Base-by-base conservation (phyloP, 2,113 vertebrate genomes). In the Pagrus major region DNA sequence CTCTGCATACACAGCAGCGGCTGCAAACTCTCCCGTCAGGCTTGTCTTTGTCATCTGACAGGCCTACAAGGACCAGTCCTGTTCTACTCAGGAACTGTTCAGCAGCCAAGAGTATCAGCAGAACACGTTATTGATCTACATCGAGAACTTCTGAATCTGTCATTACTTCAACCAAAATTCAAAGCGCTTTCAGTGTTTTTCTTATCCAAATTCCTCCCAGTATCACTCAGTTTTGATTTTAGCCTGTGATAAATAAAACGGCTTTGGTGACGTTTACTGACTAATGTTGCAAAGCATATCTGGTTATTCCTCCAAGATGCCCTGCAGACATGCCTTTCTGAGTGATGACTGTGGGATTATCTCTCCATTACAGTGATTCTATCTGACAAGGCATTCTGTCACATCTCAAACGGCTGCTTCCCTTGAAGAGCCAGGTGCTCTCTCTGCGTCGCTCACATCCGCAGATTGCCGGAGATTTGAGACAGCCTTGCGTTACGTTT, bases 361-460 rank as follows among this genome's bases (percentile, higher is more conserved):
- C 83, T 78, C 91, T 89, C 88, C 84, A 88, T 93, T 92, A 90
- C 90, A 47, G 58, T 91, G 87, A 93, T 91, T 91, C 87, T 87
- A 86, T 83, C 80, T 92, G 93, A 93, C 93, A 92, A 89, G 83
- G 68, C 84, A 65, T 90, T 89, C 92, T 92, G 93, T 93, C 90
- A 91, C 85, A 91, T 91, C 85, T 94, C 86, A 90, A 92, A 89
- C 52, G 90, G 73, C 81, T 85, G 87, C 84, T 91, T 86, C 81
- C 84, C 84, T 90, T 93, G 88, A 92, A 93, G 87, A 94, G 86
- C 91, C 91, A 92, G 90, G 90, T 93, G 92, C 88, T 91, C 88
- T 85, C 83, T 88, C 80, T 31, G 46, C 65, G 73, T 89, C 83
- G 80, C 86, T 91, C 89, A 92, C 88, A 91, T 87, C 87, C 52